Evolutionary conservation across 2,888 invertebrate species (phyloP), one percentile per base, ranked within the genome.

Genomic region (Plutella xylostella): DNA sequence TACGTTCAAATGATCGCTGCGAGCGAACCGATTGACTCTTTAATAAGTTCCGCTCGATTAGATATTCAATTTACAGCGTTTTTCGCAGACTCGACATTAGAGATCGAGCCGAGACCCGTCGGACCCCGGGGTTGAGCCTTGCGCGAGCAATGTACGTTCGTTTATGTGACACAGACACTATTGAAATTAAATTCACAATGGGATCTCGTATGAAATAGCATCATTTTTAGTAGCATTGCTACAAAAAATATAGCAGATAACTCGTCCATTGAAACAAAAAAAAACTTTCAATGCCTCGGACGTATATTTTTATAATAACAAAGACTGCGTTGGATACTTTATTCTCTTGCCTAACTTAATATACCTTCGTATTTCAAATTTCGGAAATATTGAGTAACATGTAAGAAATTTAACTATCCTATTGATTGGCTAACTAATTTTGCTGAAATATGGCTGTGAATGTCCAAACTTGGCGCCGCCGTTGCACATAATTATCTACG

Each of bases 1-100:
- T 28, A 9, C 3, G 28, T n/a, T n/a, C n/a, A n/a, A n/a, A n/a
- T n/a, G n/a, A n/a, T n/a, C n/a, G n/a, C n/a, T n/a, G n/a, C n/a
- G n/a, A 28, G 11, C 28, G n/a, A 28, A 28, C 7, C 9, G n/a
- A 28, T 4, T 28, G 28, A 3, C 11, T 28, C 28, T 25, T 9
- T 6, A 28, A 18, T 9, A 37, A 18, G 33, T 34, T 42, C 22
- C 42, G 18, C 9, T 34, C 42, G 22, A 34, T 42, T 42, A 42
- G 22, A 22, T 17, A 15, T 42, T 22, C 34, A 42, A 15, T 42
- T 42, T 34, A 22, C 42, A 22, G 21, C 17, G 42, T 33, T 42
- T 42, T 34, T 33, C 19, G 18, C 12, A 19, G 42, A 30, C n/a
- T 42, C 20, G n/a, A 18, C 42, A 18, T 30, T 17, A 31, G 15